Evolutionary conservation across 2,797 vertebrate genomes (phyloP), one percentile per base, ranked within the genome.

Genomic region (Falco columbarius): DNA sequence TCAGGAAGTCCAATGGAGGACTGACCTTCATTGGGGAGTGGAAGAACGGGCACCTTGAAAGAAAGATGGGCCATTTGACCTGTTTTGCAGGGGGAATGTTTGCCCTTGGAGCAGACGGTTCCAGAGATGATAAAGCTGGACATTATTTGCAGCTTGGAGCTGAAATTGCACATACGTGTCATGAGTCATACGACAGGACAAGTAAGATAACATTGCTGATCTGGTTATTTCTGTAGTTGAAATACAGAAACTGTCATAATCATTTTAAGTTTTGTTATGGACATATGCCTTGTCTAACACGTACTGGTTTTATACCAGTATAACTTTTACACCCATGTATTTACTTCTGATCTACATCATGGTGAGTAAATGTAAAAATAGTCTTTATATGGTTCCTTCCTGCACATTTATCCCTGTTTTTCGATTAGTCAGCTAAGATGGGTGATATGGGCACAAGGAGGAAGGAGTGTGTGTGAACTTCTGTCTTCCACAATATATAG

Each of bases 51-150:
- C 99, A 99, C 98, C 98, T 99, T 96, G 99, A 99, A 97, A 98
- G 99, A 94, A 99, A 99, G 98, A 99, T 99, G 99, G 99, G 99
- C 74, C 99, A 99, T 97, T 98, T 99, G 98, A 99, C 99, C 63
- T 99, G 99, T 95, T 99, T 99, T 93, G 99, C 99, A 44, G 99
- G 99, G 5, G 99, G 99, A 96, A 99, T 99, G 99, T 99, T 99
- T 92, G 99, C 99, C 10, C 96, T 99, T 86, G 99, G 99, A 72
- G 99, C 99, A 40, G 99, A 99, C 81, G 99, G 99, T 89, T 99
- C 99, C 65, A 98, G 99, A 20, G 99, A 98, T 63, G 99, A 99
- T 97, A 99, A 99, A 98, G 99, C 99, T 9, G 99, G 99, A 56
- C 99, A 99, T 97, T 99, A 99, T 94, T 98, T 99, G 94, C 99